These are phyloP conservation scores for Rhabdomys dilectus DNA, from an alignment of 2,113 vertebrate species.

Conservation along the genomic window DNA sequence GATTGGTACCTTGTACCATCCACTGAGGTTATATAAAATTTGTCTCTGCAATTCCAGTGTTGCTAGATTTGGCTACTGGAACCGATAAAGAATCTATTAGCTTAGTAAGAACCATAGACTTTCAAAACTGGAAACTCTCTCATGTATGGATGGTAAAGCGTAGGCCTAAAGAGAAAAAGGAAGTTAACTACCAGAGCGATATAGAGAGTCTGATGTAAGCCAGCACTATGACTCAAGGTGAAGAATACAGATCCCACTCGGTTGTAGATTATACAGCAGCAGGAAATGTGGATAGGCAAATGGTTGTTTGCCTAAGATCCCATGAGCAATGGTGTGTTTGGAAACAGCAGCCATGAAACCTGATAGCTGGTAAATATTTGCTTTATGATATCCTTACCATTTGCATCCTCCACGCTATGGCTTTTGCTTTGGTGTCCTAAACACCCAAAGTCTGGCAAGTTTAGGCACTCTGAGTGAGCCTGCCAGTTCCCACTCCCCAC, in stretches of 20 bases:
- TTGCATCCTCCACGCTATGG: neutral
- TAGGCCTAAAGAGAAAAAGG: neutral
- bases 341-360: neutral
- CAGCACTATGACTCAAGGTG: neutral
- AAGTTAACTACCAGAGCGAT: neutral
- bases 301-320: constrained; percentile 24
- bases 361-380: neutral
- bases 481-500: neutral
- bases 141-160: neutral
- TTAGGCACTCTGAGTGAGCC: neutral
- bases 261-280: neutral
- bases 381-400: neutral
- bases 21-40: neutral
- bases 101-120: neutral
- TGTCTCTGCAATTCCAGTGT: neutral
- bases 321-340: neutral
- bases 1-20: neutral
- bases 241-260: neutral
- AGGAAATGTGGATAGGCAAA: neutral
- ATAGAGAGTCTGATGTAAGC: neutral
- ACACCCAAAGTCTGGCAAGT: neutral
- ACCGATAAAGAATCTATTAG: neutral
- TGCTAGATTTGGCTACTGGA: neutral
- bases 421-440: neutral
- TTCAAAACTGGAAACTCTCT: neutral